Evolutionary conservation across 2,797 vertebrate genomes (phyloP).

Genomic region (Oreortyx pictus): DNA sequence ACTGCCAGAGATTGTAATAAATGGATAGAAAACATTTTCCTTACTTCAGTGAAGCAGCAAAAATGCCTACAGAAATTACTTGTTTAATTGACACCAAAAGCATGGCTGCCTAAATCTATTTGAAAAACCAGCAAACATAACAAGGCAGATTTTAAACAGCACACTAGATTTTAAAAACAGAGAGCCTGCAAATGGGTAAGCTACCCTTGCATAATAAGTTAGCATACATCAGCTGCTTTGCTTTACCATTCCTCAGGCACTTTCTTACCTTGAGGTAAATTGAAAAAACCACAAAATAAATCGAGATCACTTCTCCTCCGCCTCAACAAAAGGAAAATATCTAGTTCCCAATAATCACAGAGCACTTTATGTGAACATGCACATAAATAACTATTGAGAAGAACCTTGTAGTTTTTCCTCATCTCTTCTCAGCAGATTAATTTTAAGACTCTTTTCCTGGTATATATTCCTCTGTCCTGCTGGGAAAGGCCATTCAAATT

Average conservation of each 20-base stretch:
- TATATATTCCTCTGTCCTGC: background rate
- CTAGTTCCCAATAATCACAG: background rate
- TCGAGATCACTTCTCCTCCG: background rate
- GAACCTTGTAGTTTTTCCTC: background rate
- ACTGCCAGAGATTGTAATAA: constrained; percentile 40
- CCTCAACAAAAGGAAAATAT: background rate
- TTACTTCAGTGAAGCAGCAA: constrained; percentile 49
- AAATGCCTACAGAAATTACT: constrained; percentile 38
- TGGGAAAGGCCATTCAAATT: background rate
- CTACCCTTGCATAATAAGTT: constrained; percentile 15
- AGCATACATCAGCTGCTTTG: background rate
- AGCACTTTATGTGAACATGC: background rate
- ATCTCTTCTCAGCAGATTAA: background rate
- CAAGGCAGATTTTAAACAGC: constrained; percentile 25
- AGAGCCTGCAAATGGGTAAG: constrained; percentile 1
- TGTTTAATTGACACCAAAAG: constrained; percentile 58
- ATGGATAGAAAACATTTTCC: constrained; percentile 29
- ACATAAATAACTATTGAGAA: background rate
- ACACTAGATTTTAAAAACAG: background rate
- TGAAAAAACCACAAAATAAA: constrained; percentile 26
- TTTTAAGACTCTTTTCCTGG: background rate
- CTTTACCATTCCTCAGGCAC: background rate
- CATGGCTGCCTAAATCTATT: constrained; percentile 18
- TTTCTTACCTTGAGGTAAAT: background rate
- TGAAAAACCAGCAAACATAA: constrained; percentile 39